Percentiles rank a stretch among this genome's conserved stretches.
Evolutionary conservation across 2,113 vertebrate species (phyloP).

Genomic region (Petrocephalus zakoni): DNA sequence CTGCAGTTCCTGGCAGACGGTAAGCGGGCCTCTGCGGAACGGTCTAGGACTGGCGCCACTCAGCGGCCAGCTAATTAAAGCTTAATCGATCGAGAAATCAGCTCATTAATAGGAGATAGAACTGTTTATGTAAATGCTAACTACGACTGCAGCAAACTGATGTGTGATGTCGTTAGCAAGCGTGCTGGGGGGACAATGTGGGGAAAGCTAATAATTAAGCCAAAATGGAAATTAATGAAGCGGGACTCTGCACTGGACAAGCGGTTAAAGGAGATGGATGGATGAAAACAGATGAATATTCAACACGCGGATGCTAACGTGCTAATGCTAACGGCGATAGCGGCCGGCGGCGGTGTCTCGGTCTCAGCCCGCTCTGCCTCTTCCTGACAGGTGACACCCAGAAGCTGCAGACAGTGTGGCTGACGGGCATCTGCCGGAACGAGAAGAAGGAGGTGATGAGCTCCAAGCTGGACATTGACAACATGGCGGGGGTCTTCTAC

Average conservation of each 20-base stretch:
- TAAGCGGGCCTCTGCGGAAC: constrained; percentile 38
- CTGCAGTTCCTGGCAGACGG: constrained; percentile 95
- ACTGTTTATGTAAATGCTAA: not conserved
- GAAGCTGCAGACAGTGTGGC: constrained; percentile 94
- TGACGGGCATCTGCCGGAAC: constrained; percentile 94
- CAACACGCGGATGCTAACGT: not conserved
- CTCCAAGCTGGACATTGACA: constrained; percentile 96
- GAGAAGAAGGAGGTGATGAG: constrained; percentile 99
- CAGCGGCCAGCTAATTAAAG: not conserved
- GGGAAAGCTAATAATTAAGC: not conserved
- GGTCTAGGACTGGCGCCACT: not conserved
- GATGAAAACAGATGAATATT: not conserved
- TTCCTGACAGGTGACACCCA: constrained; percentile 81
- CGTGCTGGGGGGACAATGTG: not conserved
- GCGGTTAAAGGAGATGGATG: not conserved
- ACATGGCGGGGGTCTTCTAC: constrained; percentile 98
- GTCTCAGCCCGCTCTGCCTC: constrained; percentile 9
- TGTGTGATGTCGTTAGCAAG: not conserved
- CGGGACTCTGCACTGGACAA: not conserved
- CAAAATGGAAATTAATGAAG: not conserved
- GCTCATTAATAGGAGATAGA: not conserved
- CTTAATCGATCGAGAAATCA: not conserved
- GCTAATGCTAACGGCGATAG: not conserved
- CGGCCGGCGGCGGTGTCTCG: not conserved
- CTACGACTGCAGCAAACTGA: not conserved